Conservation (phyloP, 2,113 vertebrate genomes). For the Macaca nemestrina region DNA sequence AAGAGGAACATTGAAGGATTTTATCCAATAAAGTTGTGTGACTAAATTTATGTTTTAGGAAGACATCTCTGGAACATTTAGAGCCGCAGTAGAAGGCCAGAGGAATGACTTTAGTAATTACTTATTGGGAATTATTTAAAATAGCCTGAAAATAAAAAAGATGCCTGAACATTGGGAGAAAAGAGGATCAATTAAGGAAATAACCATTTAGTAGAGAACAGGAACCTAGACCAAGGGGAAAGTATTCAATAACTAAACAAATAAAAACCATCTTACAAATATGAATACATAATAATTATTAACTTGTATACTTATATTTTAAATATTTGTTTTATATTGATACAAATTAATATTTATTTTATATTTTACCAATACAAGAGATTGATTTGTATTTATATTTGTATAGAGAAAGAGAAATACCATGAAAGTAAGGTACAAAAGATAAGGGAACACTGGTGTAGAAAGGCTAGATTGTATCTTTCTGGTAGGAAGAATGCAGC, state of each 20-base stretch:
- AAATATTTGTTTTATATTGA: background rate
- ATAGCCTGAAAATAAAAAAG: background rate
- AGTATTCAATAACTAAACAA: background rate
- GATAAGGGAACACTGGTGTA: background rate
- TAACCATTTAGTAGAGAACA: background rate
- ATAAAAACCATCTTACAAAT: background rate
- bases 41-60: background rate
- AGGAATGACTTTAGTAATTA: background rate
- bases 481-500: background rate
- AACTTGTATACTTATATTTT: background rate
- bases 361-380: background rate
- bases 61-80: background rate
- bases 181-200: background rate
- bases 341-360: background rate
- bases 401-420: background rate
- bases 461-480: background rate
- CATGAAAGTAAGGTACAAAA: background rate
- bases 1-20: background rate
- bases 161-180: background rate
- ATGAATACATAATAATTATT: background rate
- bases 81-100: background rate
- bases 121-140: background rate
- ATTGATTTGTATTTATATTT: slow-evolving; percentile 3
- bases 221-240: background rate
- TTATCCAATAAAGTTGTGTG: background rate